These are phyloP conservation scores for Hestina assimilis DNA, from an alignment of 1,140 invertebrate species.

Conservation along the genomic window DNA sequence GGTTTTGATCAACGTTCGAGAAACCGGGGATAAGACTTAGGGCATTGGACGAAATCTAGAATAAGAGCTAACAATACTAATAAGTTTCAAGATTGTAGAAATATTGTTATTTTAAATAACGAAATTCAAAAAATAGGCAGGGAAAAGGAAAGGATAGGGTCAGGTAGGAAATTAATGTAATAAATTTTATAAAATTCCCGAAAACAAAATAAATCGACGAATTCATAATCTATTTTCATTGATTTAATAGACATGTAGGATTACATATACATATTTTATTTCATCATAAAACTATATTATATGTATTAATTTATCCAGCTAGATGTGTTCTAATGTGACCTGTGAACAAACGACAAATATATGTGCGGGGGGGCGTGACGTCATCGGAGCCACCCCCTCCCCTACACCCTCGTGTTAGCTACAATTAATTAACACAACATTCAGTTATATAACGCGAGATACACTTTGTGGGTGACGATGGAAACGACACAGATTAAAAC, in stretches of 20 bases:
- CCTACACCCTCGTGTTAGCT: slow-evolving; percentile 40
- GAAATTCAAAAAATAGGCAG: no score
- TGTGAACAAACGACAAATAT: slow-evolving; percentile 70
- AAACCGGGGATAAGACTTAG: no score
- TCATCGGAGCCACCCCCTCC: slow-evolving; percentile 20
- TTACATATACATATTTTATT: slow-evolving; percentile 75
- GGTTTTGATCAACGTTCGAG: no score
- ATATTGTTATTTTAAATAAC: no score
- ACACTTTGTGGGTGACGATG: slow-evolving; percentile 14
- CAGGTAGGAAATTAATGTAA: not conserved
- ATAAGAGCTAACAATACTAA: no score
- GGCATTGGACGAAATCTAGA: no score
- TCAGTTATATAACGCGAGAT: slow-evolving; percentile 39
- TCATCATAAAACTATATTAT: slow-evolving; percentile 76
- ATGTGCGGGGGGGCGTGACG: slow-evolving; percentile 2
- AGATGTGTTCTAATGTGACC: slow-evolving; percentile 68
- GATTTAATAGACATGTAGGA: slow-evolving; percentile 77
- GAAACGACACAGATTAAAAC: not conserved
- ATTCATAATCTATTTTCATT: slow-evolving; percentile 63
- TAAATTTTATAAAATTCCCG: no score
- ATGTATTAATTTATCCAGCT: slow-evolving; percentile 71
- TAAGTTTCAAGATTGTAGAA: no score
- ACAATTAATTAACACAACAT: slow-evolving; percentile 52
- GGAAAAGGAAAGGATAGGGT: not conserved
- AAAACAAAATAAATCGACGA: slow-evolving; percentile 17